Evolutionary conservation across 1,140 invertebrate species (phyloP).

Genomic region (Xylocopa sonorina): DNA sequence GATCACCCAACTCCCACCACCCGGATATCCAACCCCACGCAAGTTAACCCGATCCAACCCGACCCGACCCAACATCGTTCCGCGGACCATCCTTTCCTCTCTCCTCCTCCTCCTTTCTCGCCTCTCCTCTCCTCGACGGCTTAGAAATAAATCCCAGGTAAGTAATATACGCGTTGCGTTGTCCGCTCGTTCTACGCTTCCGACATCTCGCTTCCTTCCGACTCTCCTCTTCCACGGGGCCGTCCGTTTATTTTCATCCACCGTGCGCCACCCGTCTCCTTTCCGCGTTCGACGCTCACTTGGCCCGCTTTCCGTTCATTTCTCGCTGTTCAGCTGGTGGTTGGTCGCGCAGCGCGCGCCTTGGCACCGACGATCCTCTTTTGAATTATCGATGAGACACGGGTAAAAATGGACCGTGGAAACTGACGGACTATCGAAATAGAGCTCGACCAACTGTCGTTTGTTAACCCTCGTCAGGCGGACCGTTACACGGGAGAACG

Average conservation of each 20-base stretch:
- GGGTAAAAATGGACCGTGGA: conserved; percentile 14
- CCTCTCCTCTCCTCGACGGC: neutral
- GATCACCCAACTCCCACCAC: conserved; percentile 54
- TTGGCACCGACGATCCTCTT: conserved; percentile 26
- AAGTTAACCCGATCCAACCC: conserved; percentile 46
- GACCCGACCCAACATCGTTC: conserved; percentile 46
- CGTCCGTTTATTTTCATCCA: conserved; percentile 12
- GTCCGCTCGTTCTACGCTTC: neutral
- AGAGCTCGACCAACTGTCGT: neutral
- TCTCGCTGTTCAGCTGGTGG: neutral
- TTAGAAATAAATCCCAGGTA: neutral
- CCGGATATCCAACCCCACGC: conserved; percentile 30
- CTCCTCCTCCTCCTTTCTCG: neutral
- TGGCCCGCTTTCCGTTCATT: conserved; percentile 17
- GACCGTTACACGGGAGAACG: neutral
- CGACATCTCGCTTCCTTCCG: neutral
- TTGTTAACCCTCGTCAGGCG: conserved; percentile 19
- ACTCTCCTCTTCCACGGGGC: too few relatives aligned
- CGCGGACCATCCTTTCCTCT: conserved; percentile 37
- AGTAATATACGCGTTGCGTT: too few relatives aligned
- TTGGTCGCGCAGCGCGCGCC: neutral
- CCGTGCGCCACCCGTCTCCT: neutral
- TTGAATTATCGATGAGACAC: conserved; percentile 43
- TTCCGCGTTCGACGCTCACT: neutral
- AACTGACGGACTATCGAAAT: conserved; percentile 22